These are phyloP conservation scores for Didymodactylos carnosus DNA, from an alignment of 2,888 invertebrate genomes.

Conservation along the genomic window DNA sequence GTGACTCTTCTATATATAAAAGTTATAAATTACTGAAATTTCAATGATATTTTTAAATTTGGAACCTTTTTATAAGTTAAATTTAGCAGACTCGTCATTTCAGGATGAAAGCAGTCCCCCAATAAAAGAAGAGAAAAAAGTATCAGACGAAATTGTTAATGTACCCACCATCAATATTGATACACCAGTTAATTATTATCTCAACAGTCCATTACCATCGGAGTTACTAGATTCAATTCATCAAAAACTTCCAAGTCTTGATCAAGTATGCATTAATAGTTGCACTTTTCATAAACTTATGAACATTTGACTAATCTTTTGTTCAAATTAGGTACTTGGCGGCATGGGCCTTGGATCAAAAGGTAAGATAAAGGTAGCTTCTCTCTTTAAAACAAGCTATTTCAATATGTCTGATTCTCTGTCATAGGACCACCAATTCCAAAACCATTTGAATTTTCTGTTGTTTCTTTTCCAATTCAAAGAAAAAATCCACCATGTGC, in stretches of 20 bases:
- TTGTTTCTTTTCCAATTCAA: conserved; percentile 32
- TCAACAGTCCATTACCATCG: not conserved
- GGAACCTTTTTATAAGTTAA: no score
- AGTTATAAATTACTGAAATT: no score
- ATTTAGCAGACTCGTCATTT: not conserved
- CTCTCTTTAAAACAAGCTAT: not conserved
- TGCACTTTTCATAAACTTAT: not conserved
- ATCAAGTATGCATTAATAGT: not conserved
- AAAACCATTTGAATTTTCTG: conserved; percentile 30
- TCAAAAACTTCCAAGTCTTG: not conserved
- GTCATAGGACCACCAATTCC: conserved; percentile 30
- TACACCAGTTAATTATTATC: conserved; percentile 17
- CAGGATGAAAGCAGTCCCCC: not conserved
- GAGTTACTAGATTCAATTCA: not conserved
- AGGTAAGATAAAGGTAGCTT: no score
- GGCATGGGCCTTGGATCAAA: conserved; percentile 32
- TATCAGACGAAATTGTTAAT: not conserved
- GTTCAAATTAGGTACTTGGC: conserved; percentile 31
- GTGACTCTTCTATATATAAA: no score
- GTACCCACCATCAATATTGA: conserved; percentile 22
- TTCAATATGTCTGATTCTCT: not conserved
- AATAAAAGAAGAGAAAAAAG: not conserved
- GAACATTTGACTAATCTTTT: not conserved
- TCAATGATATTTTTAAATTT: no score
- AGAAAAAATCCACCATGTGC: conserved; percentile 27